phyloP scores from a whole-genome alignment of 2,797 vertebrate species.

The Eurystomus glaucurus region DNA sequence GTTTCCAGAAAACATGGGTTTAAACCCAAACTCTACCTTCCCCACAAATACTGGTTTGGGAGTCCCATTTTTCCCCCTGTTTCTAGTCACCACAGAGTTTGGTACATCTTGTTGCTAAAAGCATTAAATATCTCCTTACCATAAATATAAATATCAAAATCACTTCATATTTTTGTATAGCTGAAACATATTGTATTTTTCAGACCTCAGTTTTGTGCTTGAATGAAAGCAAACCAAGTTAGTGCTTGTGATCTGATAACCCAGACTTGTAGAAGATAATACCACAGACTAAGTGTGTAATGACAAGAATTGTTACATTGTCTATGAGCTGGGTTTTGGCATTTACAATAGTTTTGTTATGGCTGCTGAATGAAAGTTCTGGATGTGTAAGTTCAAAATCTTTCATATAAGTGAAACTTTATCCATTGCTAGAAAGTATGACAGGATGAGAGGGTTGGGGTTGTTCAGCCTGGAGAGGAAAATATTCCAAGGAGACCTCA shows the following conservation, averaged over 20 bases:
- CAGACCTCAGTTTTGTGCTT: background rate
- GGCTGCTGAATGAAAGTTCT: background rate
- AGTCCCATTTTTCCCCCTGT: background rate
- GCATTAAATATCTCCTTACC: background rate
- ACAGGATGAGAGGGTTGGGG: background rate
- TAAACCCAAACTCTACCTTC: background rate
- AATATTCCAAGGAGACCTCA: background rate
- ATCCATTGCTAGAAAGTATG: background rate
- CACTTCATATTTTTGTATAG: background rate
- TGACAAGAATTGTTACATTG: background rate
- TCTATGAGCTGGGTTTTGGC: background rate
- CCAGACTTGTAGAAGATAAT: background rate
- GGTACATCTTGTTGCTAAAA: background rate
- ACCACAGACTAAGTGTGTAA: background rate
- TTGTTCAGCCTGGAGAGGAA: background rate
- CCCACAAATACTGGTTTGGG: background rate
- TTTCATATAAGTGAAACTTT: background rate
- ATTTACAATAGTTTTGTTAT: background rate
- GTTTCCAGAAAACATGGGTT: background rate
- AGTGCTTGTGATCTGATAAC: background rate
- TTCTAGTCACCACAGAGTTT: background rate
- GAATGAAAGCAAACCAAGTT: background rate
- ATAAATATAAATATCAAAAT: background rate
- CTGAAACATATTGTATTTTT: background rate
- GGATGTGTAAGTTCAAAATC: background rate